Conservation (phyloP, 2,797 vertebrate species). For the Lepidocolaptes lacrymiger region DNA sequence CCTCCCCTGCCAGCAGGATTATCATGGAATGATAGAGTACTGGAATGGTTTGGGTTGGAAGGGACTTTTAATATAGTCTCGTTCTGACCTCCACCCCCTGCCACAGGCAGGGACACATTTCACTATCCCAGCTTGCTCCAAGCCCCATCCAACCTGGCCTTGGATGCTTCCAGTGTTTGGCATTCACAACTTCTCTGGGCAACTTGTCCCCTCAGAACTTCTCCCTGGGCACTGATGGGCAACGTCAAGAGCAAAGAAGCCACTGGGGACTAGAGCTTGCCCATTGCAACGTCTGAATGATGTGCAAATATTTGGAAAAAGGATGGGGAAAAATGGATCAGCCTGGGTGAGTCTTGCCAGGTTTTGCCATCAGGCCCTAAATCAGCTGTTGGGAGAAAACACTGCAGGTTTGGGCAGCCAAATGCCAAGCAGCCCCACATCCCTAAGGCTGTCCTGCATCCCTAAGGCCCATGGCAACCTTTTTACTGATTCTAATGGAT, state of each 20-base stretch:
- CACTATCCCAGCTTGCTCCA: neutral
- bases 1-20: neutral
- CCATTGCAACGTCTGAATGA: fast-evolving
- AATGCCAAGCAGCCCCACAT: neutral
- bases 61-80: neutral
- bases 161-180: neutral
- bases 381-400: neutral
- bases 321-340: neutral
- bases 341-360: neutral
- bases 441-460: neutral
- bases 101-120: neutral
- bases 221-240: neutral
- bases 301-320: fast-evolving
- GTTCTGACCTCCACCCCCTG: neutral
- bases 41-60: too few relatives aligned
- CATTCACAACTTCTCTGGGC: neutral
- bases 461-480: fast-evolving
- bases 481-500: neutral
- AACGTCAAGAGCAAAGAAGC: neutral
- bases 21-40: fast-evolving
- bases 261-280: neutral
- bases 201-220: neutral
- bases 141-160: neutral
- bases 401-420: neutral
- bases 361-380: neutral